Evolutionary conservation across 2,797 vertebrate species (phyloP).

Genomic region (Malurus splendens): DNA sequence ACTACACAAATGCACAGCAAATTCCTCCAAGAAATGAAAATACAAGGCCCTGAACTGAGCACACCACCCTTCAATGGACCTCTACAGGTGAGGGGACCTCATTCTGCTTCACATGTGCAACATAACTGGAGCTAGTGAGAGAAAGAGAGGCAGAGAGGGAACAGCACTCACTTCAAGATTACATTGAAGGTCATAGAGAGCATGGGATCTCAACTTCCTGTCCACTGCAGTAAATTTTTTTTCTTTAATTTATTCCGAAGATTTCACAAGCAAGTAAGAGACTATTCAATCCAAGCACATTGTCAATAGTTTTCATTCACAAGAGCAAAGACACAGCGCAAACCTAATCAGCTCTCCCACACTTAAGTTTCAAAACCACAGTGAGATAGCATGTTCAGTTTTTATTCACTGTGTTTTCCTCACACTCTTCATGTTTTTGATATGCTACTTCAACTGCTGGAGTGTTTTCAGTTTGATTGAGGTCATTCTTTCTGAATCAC

Average conservation of each 20-base stretch:
- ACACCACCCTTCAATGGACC: neutral
- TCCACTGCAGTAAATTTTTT: neutral
- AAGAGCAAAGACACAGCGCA: neutral
- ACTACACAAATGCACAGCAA: neutral
- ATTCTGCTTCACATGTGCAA: accelerated
- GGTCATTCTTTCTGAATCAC: neutral
- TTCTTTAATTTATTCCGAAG: neutral
- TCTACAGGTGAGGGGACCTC: neutral
- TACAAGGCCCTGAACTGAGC: neutral
- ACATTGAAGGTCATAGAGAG: neutral
- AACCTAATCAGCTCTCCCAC: neutral
- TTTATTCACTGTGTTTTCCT: neutral
- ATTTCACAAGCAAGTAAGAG: neutral
- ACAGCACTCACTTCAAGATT: accelerated
- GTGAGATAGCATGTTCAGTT: neutral
- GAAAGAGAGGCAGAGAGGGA: neutral
- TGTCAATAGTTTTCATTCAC: neutral
- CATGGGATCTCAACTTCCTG: neutral
- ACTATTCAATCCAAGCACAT: neutral
- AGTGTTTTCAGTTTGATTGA: neutral
- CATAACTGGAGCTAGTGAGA: neutral
- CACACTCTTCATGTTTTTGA: neutral
- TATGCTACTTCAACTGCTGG: neutral
- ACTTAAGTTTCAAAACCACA: neutral
- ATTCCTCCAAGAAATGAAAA: neutral